Base-by-base conservation (phyloP, 2,888 invertebrate species). In the Pollenia labialis region DNA sequence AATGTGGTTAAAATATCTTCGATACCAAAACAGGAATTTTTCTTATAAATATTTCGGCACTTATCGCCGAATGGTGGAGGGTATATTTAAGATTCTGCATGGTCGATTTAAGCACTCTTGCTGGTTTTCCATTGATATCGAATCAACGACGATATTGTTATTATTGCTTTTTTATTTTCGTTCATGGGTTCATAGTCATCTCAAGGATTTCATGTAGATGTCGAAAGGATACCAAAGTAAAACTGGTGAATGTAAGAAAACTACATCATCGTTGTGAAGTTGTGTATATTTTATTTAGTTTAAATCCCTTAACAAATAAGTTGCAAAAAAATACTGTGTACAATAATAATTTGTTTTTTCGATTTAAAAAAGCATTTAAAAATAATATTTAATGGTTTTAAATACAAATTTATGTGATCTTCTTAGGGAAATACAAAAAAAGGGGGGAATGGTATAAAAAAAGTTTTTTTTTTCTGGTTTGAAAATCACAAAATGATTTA, bases 321-420 rank as follows among this genome's bases (percentile, higher is more conserved):
- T 11, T 56, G n/a, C 56, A 16, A 11, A 74, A 62, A 54, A 71
- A 76, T n/a, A 58, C 23, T 80, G 68, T 83, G 48, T 62, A 66
- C 76, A 84, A 84, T 66, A 84, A 87, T 87, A 84, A 81, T 81
- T 87, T 84, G 83, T 75, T 82, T 82, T 32, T 68, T 74, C 83
- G 76, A 77, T 87, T 87, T 87, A 81, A 77, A 62, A 85, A 84
- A 84, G 62, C 87, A 62, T 87, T 87, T 81, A 84, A 87, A 84
- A 84, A 76, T 74, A 84, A 84, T 79, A 87, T 87, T 84, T 87
- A 84, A 83, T 87, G 83, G 81, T 81, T 81, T 84, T 76, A 87
- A 87, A 83, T 83, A 83, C 46, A 74, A 84, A 87, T 81, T 87
- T 87, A 87, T 84, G 84, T 72, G 77, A 87, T 77, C 72, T 84